Evolutionary conservation across 1,140 invertebrate species (phyloP).

Genomic region (Babylonia areolata): DNA sequence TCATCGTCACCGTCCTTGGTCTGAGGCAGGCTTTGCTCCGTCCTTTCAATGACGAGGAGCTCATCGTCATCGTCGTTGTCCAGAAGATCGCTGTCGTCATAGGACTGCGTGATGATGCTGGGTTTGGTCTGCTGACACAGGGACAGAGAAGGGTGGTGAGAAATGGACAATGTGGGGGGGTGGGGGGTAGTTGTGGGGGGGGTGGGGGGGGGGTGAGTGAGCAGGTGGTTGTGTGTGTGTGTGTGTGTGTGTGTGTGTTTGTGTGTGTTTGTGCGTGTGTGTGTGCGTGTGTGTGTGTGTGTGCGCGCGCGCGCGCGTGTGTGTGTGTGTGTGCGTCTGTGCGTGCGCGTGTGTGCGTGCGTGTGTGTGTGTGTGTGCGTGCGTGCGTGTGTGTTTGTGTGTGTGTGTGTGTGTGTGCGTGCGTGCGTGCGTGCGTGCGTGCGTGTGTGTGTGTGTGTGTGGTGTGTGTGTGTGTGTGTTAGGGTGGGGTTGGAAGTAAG

Average conservation of each 20-base stretch:
- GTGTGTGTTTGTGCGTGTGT: neutral
- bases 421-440: neutral
- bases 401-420: neutral
- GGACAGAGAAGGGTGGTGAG: neutral
- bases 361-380: neutral
- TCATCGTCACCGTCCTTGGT: conserved; percentile 21
- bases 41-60: conserved; percentile 13
- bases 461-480: conserved; percentile 20
- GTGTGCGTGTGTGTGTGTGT: neutral
- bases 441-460: neutral
- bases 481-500: too few species aligned
- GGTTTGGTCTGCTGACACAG: neutral
- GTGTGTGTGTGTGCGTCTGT: neutral
- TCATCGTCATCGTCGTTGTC: conserved; percentile 30
- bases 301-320: neutral
- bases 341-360: neutral
- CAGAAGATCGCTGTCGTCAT: neutral
- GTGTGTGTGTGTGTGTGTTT: too few species aligned
- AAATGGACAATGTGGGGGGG: neutral
- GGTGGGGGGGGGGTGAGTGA: too few species aligned
- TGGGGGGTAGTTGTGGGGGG: too few species aligned
- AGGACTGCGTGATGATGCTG: neutral
- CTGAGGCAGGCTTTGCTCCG: conserved; percentile 14
- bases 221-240: too few species aligned
- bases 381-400: neutral